phyloP scores from a whole-genome alignment of 2,888 invertebrate genomes.

The Drosophila colorata region DNA sequence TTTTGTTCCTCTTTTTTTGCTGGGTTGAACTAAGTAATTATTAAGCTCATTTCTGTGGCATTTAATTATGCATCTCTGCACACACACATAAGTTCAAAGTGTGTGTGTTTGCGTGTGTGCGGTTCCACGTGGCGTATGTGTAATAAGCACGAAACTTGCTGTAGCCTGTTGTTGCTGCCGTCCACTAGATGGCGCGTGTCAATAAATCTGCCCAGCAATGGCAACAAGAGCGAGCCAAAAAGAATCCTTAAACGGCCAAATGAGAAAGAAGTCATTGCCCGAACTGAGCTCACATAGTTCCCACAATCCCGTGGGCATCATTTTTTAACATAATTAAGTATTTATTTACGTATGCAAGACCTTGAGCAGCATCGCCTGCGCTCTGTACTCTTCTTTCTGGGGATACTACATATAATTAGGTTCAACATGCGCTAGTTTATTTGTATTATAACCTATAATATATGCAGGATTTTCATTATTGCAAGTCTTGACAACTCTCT shows the following conservation, averaged over 20 bases:
- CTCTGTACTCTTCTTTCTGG: neutral
- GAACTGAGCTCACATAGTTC: constrained; percentile 13
- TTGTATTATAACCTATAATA: no score
- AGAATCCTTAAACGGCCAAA: constrained; percentile 25
- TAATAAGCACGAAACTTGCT: constrained; percentile 18
- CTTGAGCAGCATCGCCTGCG: constrained; percentile 1
- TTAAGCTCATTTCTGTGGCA: constrained; percentile 61
- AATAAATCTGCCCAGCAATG: constrained; percentile 26
- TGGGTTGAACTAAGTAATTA: constrained; percentile 55
- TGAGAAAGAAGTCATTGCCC: constrained; percentile 5
- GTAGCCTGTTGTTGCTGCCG: constrained; percentile 1
- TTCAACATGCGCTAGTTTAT: neutral
- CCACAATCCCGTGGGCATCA: constrained; percentile 39
- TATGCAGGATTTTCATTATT: no score
- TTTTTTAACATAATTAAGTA: constrained; percentile 56
- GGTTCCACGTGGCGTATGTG: constrained; percentile 39
- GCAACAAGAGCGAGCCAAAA: constrained; percentile 13
- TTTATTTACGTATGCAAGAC: constrained; percentile 35
- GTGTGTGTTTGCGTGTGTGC: constrained; percentile 16
- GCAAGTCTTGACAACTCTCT: no score
- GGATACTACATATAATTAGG: neutral
- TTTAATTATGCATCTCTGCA: constrained; percentile 58
- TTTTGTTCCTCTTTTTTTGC: constrained; percentile 29
- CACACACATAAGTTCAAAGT: constrained; percentile 7
- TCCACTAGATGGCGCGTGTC: constrained; percentile 40